Evolutionary conservation across 2,113 vertebrate genomes (phyloP).

Genomic region (Ptychochromis oligacanthus): DNA sequence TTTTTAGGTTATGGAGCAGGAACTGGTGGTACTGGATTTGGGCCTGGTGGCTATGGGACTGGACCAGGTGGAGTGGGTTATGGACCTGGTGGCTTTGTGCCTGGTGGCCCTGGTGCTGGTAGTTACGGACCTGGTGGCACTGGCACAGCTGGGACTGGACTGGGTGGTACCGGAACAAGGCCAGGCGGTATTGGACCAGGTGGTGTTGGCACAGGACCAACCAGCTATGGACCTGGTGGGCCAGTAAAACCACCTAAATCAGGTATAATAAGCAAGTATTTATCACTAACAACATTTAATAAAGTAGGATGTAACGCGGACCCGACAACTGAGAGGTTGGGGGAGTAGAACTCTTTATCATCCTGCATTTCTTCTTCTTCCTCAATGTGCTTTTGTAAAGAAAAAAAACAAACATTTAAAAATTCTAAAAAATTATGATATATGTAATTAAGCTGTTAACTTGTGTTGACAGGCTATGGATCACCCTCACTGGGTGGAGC

Average conservation of each 20-base stretch:
- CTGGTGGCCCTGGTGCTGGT: slow-evolving; percentile 32
- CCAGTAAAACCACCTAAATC: slow-evolving; percentile 63
- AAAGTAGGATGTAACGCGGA: background rate
- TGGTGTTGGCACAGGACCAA: slow-evolving; percentile 58
- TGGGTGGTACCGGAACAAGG: slow-evolving; percentile 24
- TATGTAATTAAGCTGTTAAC: background rate
- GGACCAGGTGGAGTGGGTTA: slow-evolving; percentile 44
- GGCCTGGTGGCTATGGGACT: slow-evolving; percentile 52
- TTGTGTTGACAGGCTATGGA: slow-evolving; percentile 54
- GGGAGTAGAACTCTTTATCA: background rate
- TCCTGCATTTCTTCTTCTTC: background rate
- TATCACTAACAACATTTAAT: background rate
- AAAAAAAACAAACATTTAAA: background rate
- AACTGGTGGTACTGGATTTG: slow-evolving; percentile 44
- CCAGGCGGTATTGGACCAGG: slow-evolving; percentile 61
- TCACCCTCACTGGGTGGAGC: slow-evolving; percentile 54
- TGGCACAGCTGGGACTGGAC: slow-evolving; percentile 19
- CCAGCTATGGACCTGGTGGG: slow-evolving; percentile 47
- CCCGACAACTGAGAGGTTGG: background rate
- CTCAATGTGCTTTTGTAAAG: background rate
- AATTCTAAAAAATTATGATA: background rate
- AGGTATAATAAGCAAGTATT: slow-evolving; percentile 39
- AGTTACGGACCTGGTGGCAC: slow-evolving; percentile 34
- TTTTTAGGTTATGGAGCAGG: slow-evolving; percentile 66
- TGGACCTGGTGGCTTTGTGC: slow-evolving; percentile 45